Conservation (phyloP, 2,888 invertebrate species). For the Cecidostiba fungosa region DNA sequence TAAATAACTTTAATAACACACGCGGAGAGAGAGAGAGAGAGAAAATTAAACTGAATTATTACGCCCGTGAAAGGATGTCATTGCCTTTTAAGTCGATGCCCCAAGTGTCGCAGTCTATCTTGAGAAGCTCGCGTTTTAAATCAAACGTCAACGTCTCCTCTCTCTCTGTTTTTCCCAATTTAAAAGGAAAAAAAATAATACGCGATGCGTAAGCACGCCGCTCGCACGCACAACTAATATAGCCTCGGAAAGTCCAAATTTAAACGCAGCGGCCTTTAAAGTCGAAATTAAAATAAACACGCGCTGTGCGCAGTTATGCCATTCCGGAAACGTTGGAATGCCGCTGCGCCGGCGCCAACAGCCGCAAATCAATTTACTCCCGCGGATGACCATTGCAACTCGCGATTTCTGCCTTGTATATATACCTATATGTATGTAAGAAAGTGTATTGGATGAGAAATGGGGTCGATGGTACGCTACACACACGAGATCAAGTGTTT, state of each 20-base stretch:
- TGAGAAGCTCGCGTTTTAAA: not conserved
- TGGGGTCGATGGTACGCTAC: conserved; percentile 37
- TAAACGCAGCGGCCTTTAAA: conserved; percentile 4
- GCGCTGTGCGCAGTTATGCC: conserved; percentile 68
- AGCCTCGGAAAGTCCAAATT: not conserved
- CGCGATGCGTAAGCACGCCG: not conserved
- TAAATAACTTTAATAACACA: conserved; percentile 4
- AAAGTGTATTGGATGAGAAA: conserved; percentile 29
- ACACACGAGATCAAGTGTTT: not conserved
- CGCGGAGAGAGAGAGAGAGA: too few relatives aligned
- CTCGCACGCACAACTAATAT: not conserved
- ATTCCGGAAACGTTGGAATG: conserved; percentile 77
- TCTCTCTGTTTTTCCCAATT: not conserved
- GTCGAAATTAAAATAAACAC: conserved; percentile 14
- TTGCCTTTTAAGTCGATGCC: conserved; percentile 45
- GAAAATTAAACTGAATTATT: conserved; percentile 41
- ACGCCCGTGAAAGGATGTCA: conserved; percentile 21
- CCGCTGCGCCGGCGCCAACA: conserved; percentile 74
- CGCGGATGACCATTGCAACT: not conserved
- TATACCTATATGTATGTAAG: not conserved
- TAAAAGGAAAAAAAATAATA: not conserved
- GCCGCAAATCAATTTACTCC: conserved; percentile 74
- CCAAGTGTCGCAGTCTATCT: not conserved
- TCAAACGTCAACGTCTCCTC: conserved; percentile 4
- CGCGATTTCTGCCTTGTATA: not conserved